Evolutionary conservation across 1,140 invertebrate genomes (phyloP), one percentile per base, ranked within the genome.

Genomic region (Hermatobates lingyangjiaoensis): DNA sequence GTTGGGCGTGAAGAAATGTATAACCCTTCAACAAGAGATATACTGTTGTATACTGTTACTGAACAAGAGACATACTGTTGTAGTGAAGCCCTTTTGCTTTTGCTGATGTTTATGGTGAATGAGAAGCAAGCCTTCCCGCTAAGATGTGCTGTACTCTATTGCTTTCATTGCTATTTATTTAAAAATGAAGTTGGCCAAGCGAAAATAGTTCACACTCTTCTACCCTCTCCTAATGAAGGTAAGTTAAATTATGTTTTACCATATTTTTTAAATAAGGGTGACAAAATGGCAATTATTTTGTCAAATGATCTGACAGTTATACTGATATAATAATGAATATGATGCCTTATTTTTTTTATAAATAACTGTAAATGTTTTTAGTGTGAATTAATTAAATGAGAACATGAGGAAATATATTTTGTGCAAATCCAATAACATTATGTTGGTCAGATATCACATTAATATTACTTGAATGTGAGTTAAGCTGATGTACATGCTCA

Each of bases 21-120:
- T 7, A 34, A 34, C 15, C 15, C 28, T 34, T 34, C 7, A 34
- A 34, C 28, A 7, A 34, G 28, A 34, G 28, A 7, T 34, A 34
- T 15, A 34, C 28, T 34, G 28, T 7, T 7, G 7, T 7, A 7
- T 34, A 34, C 15, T 34, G 28, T 34, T 7, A 34, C 7, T n/a
- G n/a, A n/a, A n/a, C n/a, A n/a, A n/a, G n/a, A n/a, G n/a, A n/a
- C n/a, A n/a, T n/a, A n/a, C n/a, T 56, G 27, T 65, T 66, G 28
- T 57, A 82, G 81, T 45, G 87, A 94, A 1, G 90, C 87, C 1
- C 83, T 98, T 45, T 83, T 98, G 0, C 84, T 98, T 39, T 69
- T 99, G 7, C 66, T 99, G 12, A 92, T 97, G 84, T 96, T 92
- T 0, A 97, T 99, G 91, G 89, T 98, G 2, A 96, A 96, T 66